Conservation (phyloP, 2,797 vertebrate genomes). For the Orestias chungarensis region DNA sequence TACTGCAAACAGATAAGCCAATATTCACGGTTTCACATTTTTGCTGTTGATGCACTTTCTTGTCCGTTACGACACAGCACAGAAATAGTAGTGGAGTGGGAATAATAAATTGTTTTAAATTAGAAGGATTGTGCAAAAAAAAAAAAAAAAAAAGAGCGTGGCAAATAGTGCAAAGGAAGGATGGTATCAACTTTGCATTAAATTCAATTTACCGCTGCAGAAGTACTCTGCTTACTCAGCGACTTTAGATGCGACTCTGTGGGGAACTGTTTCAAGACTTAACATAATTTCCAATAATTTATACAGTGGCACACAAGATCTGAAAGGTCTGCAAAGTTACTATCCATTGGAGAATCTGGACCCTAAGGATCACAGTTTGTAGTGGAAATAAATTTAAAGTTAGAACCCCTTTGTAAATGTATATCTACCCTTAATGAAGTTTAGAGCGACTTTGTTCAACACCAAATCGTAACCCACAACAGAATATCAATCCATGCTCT, state of each 20-base stretch:
- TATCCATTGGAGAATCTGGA: neutral
- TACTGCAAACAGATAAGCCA: neutral
- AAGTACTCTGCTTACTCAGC: neutral
- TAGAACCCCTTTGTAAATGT: neutral
- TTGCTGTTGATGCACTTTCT: conserved; percentile 2
- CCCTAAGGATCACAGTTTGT: neutral
- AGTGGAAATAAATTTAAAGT: neutral
- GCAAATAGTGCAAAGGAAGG: conserved; percentile 1
- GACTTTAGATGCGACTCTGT: neutral
- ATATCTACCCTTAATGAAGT: neutral
- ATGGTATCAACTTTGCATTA: conserved; percentile 1
- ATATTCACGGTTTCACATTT: neutral
- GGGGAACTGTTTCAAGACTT: conserved; percentile 7
- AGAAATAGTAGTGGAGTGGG: conserved; percentile 6
- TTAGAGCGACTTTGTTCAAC: neutral
- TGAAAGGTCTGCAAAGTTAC: neutral
- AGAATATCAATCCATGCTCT: neutral
- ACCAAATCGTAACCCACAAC: neutral
- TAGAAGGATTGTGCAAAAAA: conserved; percentile 10
- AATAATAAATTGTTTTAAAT: conserved; percentile 7
- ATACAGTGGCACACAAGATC: conserved; percentile 1
- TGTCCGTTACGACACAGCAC: conserved; percentile 8
- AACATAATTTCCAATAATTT: conserved; percentile 7
- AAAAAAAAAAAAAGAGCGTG: conserved; percentile 1
- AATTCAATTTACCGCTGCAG: neutral